Percentiles rank a stretch among this genome's conserved stretches.
Conservation (phyloP, 2,113 vertebrate genomes). For the Carettochelys insculpta region DNA sequence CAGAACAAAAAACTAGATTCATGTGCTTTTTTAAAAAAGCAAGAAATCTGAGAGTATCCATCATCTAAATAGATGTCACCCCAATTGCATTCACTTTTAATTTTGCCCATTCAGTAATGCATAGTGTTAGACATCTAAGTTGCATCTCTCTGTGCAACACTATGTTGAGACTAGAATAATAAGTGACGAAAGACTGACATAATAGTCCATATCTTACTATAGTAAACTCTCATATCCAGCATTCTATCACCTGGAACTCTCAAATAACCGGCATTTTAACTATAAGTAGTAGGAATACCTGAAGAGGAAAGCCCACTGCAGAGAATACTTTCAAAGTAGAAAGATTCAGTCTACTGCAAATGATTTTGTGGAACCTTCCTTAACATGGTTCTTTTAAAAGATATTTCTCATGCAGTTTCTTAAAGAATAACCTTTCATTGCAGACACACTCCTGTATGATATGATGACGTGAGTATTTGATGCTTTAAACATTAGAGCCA, state of each 20-base stretch:
- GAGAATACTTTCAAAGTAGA: not conserved
- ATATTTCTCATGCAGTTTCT: not conserved
- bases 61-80: constrained; percentile 53
- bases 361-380: not conserved
- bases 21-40: constrained; percentile 60
- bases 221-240: too few relatives aligned
- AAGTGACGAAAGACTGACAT: constrained; percentile 26
- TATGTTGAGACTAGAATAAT: constrained; percentile 20
- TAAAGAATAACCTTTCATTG: not conserved
- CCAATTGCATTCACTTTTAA: constrained; percentile 67
- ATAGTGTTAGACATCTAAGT: constrained; percentile 45
- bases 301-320: not conserved
- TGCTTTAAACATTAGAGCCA: not conserved
- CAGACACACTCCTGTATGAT: not conserved
- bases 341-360: not conserved
- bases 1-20: constrained; percentile 54
- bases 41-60: constrained; percentile 10
- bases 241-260: too few relatives aligned
- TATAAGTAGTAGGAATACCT: not conserved
- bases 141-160: constrained; percentile 40
- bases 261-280: too few relatives aligned
- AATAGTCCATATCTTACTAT: constrained; percentile 23
- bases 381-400: not conserved
- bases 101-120: constrained; percentile 54
- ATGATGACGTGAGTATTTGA: not conserved